Conservation (phyloP, 2,113 vertebrate genomes). For the Dicerorhinus sumatrensis region DNA sequence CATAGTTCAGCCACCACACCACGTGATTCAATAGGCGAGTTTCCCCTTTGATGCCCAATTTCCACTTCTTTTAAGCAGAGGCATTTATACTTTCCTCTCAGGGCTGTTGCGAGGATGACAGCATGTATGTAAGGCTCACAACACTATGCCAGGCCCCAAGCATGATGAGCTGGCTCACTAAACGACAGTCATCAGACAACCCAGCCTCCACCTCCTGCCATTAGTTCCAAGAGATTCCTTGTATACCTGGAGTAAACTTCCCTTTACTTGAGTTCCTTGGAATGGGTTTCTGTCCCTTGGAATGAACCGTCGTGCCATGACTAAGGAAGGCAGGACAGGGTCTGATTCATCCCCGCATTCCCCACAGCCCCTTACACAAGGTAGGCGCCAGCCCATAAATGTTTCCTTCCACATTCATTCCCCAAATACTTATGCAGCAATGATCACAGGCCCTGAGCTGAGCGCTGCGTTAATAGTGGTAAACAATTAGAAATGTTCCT, state of each 20-base stretch:
- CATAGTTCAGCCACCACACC: background rate
- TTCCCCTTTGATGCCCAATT: background rate
- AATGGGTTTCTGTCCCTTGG: conserved; percentile 4
- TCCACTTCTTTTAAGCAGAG: background rate
- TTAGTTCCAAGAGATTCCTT: background rate
- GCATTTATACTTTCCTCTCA: background rate
- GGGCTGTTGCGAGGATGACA: background rate
- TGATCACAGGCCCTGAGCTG: background rate
- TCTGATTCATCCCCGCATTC: background rate
- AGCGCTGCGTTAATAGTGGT: background rate
- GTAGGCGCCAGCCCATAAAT: background rate
- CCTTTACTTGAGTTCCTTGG: background rate
- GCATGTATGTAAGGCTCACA: background rate
- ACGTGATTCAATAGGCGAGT: background rate
- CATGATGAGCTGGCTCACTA: background rate
- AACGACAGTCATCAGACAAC: background rate
- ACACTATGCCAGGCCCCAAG: background rate
- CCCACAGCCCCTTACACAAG: background rate
- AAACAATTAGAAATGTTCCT: background rate
- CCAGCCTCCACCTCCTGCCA: background rate
- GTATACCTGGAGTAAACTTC: background rate
- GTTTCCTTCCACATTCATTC: conserved; percentile 13
- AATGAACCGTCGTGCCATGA: conserved; percentile 34
- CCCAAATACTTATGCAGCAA: conserved; percentile 42
- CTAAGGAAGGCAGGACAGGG: conserved; percentile 32